Base-by-base conservation (phyloP, 2,797 vertebrate genomes). In the Tachyglossus aculeatus region DNA sequence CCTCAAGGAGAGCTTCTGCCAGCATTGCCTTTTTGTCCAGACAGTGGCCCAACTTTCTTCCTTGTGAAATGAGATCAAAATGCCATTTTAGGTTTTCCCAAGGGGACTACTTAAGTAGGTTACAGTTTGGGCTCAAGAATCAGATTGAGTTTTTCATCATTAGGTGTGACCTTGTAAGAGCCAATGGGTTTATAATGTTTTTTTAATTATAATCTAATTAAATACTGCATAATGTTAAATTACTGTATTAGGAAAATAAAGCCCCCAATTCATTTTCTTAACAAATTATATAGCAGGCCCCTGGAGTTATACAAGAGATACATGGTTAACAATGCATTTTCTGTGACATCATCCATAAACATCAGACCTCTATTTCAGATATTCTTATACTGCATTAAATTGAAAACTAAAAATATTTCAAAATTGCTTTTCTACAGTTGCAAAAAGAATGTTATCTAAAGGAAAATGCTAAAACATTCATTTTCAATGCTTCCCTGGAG, bases 131-230 rank as follows among this genome's bases (percentile, higher is more conserved):
- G 31, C 16, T 44, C 58, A 65, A 32, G 36, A 37, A 59, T 75
- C 58, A n/a, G n/a, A 71, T 34, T 52, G 55, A 62, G 24, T 37
- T 69, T 58, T 62, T 62, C 50, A 41, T 71, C 25, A 25, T 62
- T 68, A 62, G 68, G 41, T 75, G 38, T 71, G 58, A 80, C 50
- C 51, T 71, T 75, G 40, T 34, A 40, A 43, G 48, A 71, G 51
- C 62, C 61, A 71, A 38, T 63, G 39, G 29, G 59, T 73, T 22
- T 31, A 64, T 9, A 50, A 75, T 55, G 50, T 78, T 60, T 78
- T 63, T 75, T 56, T 68, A 65, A 54, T 37, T 62, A n/a, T 56
- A 67, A 78, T 63, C 65, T 78, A 78, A 75, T 74, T 72, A 81
- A 75, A 52, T 68, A 45, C 29, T 64, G 15, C 50, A 56, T 64